Conservation (phyloP, 2,113 vertebrate species). For the Lepidothrix coronata region DNA sequence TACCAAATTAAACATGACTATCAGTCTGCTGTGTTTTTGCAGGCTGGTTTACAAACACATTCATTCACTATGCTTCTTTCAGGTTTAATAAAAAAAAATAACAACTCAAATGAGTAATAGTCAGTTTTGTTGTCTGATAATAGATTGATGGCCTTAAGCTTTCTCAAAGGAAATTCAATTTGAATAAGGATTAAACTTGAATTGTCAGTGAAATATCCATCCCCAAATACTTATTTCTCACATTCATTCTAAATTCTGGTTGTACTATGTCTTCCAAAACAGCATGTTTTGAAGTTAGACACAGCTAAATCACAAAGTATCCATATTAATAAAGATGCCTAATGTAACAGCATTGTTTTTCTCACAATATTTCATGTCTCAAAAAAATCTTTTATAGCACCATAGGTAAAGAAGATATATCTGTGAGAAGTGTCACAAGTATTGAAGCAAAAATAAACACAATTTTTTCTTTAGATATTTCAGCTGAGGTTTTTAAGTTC, state of each 20-base stretch:
- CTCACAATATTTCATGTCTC: background rate
- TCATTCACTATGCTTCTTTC: conserved; percentile 29
- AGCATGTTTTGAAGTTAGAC: conserved; percentile 4
- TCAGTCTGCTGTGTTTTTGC: background rate
- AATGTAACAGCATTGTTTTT: conserved; percentile 10
- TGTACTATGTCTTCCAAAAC: conserved; percentile 16
- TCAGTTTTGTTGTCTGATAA: conserved; percentile 41
- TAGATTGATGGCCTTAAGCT: conserved; percentile 54
- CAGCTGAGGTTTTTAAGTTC: background rate
- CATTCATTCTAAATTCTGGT: background rate
- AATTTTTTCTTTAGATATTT: background rate
- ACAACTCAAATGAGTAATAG: conserved; percentile 39
- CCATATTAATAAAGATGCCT: conserved; percentile 41
- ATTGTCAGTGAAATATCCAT: conserved; percentile 46
- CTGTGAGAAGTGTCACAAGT: background rate
- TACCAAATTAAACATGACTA: background rate
- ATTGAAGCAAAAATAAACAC: background rate
- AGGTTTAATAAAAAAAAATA: conserved; percentile 47
- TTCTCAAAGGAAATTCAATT: conserved; percentile 67
- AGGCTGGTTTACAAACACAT: conserved; percentile 62
- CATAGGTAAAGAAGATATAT: background rate
- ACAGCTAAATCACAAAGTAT: conserved; percentile 3
- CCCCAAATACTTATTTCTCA: conserved; percentile 39
- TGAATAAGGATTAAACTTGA: conserved; percentile 63
- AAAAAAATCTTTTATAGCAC: background rate